Evolutionary conservation across 2,113 vertebrate genomes (phyloP), one percentile per base, ranked within the genome.

Genomic region (Xenotilapia caudafasciata): DNA sequence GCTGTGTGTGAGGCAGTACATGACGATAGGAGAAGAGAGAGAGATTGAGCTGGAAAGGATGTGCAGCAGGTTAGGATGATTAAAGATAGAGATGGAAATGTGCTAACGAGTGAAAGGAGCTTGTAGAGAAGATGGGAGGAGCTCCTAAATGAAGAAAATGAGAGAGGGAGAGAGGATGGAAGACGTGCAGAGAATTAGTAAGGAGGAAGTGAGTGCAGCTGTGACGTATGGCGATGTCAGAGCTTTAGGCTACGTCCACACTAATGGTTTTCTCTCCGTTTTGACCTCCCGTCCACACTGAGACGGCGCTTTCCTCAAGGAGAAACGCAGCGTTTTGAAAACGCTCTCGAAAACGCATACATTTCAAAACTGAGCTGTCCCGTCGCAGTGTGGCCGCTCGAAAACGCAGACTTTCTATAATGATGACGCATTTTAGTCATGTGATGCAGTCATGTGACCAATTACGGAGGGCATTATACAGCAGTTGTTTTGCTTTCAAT

Each of bases 281-380:
- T 51, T 51, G 49, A 0, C 17, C 49, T 51, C 17, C 49, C 0
- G 2, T 51, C 49, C 17, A 51, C 49, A 51, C 8, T 51, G 0
- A 51, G 47, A 49, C 2, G 2, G 0, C 4, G 4, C 0, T 33
- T 33, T 33, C 7, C 31, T 7, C 31, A 33, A 33, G 31, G 31
- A 3, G 3, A 33, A 33, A 33, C 1, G 31, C 31, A 33, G 0
- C 4, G 4, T 0, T 51, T 51, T 19, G 3, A 51, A 51, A 19
- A 51, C 8, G 4, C 47, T 49, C 47, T 51, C 4, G 7, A 45
- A 40, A 40, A 40, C 1, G 1, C 40, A 35, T 35, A 35, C 33
- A 35, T 35, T 35, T 35, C 33, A 35, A 35, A 35, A 35, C 8
- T 1, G 33, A 35, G 33, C 33, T 33, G 33, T 33, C 33, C 7